Base-by-base conservation (phyloP, 2,113 vertebrate genomes). In the Tenrec ecaudatus region DNA sequence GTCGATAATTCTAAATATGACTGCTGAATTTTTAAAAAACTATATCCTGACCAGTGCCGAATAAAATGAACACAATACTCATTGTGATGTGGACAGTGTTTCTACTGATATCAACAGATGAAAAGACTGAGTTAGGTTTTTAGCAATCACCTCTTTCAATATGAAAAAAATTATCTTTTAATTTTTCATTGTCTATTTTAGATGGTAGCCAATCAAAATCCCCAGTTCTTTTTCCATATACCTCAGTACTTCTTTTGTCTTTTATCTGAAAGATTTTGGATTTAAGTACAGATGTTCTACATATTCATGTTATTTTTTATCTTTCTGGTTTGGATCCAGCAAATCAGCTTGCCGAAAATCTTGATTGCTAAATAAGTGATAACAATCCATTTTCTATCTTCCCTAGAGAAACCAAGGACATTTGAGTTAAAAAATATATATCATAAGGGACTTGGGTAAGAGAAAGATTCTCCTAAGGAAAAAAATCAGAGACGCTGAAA, bases 261-360 rank as follows among this genome's bases (percentile, higher is more conserved):
- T 94, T 81, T 91, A 93, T 95, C 92, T 81, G 88, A 94, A 94
- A 85, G 83, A 92, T 92, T 93, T 94, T 92, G 8, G 92, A 94
- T 83, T 97, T 96, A 97, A 95, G 95, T 95, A 92, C 94, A 96
- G 93, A 62, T 92, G 88, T 94, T 92, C 92, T 95, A 94, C 94
- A 96, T 96, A 95, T 96, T 96, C 80, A 92, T 92, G 92, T 94
- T 94, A 93, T 93, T 94, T 82, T 96, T 96, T 94, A 96, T 97
- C 93, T 93, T 93, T 91, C 73, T 95, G 96, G 93, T 95, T 95
- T 94, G 20, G 88, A 77, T 90, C 96, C 96, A 97, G 94, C 53
- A 75, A 86, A 81, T 78, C 57, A 62, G 92, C 86, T 88, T 96
- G 96, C 95, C 96, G 96, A 95, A 95, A 91, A 90, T 86, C 90